Evolutionary conservation across 1,140 invertebrate genomes (phyloP).

Genomic region (Acromyrmex echinatior): DNA sequence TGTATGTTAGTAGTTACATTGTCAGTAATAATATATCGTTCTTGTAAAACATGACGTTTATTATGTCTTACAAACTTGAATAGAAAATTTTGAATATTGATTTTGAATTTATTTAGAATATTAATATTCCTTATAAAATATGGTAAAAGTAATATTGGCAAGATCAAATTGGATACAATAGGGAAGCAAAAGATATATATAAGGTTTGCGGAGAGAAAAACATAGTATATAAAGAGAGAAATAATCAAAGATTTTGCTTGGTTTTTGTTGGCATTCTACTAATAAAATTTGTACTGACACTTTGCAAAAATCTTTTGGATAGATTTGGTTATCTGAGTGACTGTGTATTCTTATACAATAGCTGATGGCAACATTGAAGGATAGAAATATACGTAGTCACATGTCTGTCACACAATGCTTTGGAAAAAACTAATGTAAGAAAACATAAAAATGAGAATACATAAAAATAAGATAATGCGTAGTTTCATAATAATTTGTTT

Average conservation of each 20-base stretch:
- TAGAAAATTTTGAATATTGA: not conserved
- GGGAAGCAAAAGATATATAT: too few species aligned
- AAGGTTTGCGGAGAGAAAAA: not conserved
- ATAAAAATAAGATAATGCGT: not conserved
- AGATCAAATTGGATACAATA: too few species aligned
- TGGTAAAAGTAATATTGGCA: not conserved
- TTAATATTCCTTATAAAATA: not conserved
- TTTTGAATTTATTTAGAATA: not conserved
- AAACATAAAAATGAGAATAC: not conserved
- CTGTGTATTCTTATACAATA: not conserved
- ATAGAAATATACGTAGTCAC: not conserved
- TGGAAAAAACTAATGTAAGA: not conserved
- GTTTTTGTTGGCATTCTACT: not conserved
- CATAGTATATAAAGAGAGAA: not conserved
- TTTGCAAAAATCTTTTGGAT: not conserved
- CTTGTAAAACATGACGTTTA: too few species aligned
- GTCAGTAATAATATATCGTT: too few species aligned
- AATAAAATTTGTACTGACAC: not conserved
- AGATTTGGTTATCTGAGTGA: not conserved
- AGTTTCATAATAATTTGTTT: not conserved
- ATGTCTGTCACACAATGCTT: constrained; percentile 8
- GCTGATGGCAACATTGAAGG: not conserved
- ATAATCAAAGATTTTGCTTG: not conserved
- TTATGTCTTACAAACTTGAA: not conserved
- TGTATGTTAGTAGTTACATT: too few species aligned